Conservation (phyloP, 2,888 invertebrate genomes). For the Scaeva pyrastri region DNA sequence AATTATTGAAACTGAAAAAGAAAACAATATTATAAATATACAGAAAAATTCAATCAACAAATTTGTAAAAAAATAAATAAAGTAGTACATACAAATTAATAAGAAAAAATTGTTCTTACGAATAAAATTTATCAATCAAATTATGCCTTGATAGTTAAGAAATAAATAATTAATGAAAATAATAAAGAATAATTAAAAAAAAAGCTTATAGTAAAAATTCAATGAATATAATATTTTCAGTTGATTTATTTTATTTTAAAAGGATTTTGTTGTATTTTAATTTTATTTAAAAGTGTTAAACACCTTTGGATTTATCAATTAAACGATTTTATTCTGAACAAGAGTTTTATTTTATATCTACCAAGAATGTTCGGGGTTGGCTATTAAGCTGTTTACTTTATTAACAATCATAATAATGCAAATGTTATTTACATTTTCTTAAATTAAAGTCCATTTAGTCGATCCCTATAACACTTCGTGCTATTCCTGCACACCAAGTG, state of each 20-base stretch:
- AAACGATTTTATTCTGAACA: background rate
- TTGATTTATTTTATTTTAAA: background rate
- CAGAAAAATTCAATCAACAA: constrained; percentile 44
- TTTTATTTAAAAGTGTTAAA: background rate
- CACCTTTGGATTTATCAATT: background rate
- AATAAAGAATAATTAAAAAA: background rate
- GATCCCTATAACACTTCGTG: too few relatives aligned
- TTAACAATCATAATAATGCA: background rate
- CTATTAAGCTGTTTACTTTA: background rate
- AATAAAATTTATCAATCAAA: constrained; percentile 80
- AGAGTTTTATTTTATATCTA: constrained; percentile 1
- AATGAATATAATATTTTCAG: background rate
- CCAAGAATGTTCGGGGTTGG: too few relatives aligned
- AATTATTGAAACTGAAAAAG: constrained; percentile 42
- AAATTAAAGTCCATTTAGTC: too few relatives aligned
- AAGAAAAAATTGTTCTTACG: constrained; percentile 58
- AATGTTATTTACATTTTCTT: background rate
- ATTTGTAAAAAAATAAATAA: constrained; percentile 39
- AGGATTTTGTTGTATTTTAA: background rate
- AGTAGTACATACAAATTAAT: constrained; percentile 27
- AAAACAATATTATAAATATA: constrained; percentile 26
- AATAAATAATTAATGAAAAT: constrained; percentile 56
- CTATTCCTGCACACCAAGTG: too few relatives aligned
- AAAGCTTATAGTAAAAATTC: constrained; percentile 16
- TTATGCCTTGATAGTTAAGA: constrained; percentile 81